phyloP scores from a whole-genome alignment of 2,113 vertebrate species.

The Entelurus aequoreus region DNA sequence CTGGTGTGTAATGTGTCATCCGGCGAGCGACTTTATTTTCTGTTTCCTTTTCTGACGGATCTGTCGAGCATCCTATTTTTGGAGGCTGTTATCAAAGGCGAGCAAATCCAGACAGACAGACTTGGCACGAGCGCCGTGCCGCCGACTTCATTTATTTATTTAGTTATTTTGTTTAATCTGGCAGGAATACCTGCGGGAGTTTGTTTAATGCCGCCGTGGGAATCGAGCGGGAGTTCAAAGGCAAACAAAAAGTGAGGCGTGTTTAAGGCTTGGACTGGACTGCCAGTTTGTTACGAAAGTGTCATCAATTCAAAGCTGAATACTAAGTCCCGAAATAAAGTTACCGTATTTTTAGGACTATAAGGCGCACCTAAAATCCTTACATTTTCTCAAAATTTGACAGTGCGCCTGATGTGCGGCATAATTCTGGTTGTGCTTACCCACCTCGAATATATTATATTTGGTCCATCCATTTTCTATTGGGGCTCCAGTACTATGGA shows the following conservation, averaged over 20 bases:
- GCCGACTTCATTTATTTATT: too few species aligned
- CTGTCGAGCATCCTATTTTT: constrained; percentile 5
- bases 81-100: constrained; percentile 7
- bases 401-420: too few species aligned
- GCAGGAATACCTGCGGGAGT: constrained; percentile 17
- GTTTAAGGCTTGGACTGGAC: neutral
- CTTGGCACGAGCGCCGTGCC: neutral
- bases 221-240: neutral
- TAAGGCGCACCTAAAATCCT: too few species aligned
- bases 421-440: too few species aligned
- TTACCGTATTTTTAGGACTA: too few species aligned
- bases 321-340: neutral
- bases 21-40: neutral
- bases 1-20: neutral
- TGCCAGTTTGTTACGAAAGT: neutral
- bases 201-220: constrained; percentile 4
- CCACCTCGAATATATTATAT: too few species aligned
- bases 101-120: constrained; percentile 9
- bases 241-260: neutral
- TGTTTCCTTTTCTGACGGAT: neutral
- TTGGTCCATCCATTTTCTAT: too few species aligned
- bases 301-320: neutral
- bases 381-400: too few species aligned
- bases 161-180: constrained; percentile 5
- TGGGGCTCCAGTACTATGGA: too few species aligned